Evolutionary conservation across 2,113 vertebrate species (phyloP).

Genomic region (Channa argus): DNA sequence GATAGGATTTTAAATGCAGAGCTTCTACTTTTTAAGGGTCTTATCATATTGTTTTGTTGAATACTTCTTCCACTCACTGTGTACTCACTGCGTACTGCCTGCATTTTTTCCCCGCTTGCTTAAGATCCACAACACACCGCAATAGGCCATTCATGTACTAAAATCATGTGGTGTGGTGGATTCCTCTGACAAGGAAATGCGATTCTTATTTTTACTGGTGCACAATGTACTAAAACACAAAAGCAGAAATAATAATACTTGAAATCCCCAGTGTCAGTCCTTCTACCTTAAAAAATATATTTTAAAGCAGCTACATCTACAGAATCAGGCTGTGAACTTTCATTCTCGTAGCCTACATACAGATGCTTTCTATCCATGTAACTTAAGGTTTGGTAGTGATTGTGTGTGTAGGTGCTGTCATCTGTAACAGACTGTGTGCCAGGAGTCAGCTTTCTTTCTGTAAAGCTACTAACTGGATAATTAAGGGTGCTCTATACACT

Average conservation of each 20-base stretch:
- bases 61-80: not conserved
- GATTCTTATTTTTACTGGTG: not conserved
- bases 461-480: constrained; percentile 70
- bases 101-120: not conserved
- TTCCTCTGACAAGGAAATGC: not conserved
- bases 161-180: not conserved
- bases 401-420: constrained; percentile 45
- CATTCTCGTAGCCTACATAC: constrained; percentile 5
- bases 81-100: not conserved
- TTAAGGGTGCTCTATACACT: constrained; percentile 68
- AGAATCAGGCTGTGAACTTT: constrained; percentile 19
- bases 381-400: constrained; percentile 22
- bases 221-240: not conserved
- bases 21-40: too few relatives aligned
- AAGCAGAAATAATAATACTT: not conserved
- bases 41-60: not conserved
- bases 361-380: constrained; percentile 24
- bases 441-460: constrained; percentile 54
- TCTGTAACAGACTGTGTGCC: constrained; percentile 50
- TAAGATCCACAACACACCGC: not conserved
- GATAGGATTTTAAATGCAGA: not conserved
- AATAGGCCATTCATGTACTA: not conserved
- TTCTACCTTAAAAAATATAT: not conserved
- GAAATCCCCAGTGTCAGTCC: constrained; percentile 5
- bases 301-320: constrained; percentile 17